Percentiles rank a stretch among this genome's conserved stretches.
phyloP scores from a whole-genome alignment of 2,113 vertebrate species.

The Megaleporinus macrocephalus region DNA sequence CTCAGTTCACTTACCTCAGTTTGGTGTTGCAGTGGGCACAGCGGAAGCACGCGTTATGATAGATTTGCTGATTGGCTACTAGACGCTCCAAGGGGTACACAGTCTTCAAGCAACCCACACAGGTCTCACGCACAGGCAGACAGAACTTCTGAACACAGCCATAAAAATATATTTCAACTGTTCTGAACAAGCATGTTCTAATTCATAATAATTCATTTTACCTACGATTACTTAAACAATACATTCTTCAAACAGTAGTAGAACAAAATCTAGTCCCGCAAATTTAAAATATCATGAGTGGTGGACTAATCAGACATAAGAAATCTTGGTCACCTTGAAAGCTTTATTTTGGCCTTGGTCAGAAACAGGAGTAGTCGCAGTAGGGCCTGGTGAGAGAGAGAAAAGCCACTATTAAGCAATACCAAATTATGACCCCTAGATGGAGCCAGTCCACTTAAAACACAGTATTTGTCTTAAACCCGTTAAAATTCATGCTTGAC shows the following conservation, averaged over 20 bases:
- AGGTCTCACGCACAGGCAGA: conserved; percentile 83
- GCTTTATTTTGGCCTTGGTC: conserved; percentile 68
- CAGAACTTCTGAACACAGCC: conserved; percentile 82
- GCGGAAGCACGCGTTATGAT: conserved; percentile 94
- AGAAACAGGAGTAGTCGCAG: conserved; percentile 8
- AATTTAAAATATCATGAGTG: not conserved
- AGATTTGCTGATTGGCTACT: conserved; percentile 93
- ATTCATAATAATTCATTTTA: too few relatives aligned
- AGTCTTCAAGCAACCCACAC: conserved; percentile 91
- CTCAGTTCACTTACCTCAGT: conserved; percentile 83
- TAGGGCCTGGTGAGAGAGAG: conserved; percentile 52
- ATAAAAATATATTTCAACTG: not conserved
- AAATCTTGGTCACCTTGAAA: conserved; percentile 59
- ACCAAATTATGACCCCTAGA: conserved; percentile 46
- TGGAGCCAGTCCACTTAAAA: conserved; percentile 33
- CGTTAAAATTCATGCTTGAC: too few relatives aligned
- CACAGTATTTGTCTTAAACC: too few relatives aligned
- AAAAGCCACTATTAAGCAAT: not conserved
- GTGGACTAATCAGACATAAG: too few relatives aligned
- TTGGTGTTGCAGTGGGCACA: conserved; percentile 95
- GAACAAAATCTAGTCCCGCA: not conserved
- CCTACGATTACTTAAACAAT: too few relatives aligned
- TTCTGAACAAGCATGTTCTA: not conserved
- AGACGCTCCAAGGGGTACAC: conserved; percentile 97
- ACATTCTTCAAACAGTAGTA: not conserved